These are phyloP conservation scores for Acanthiza pusilla DNA, from an alignment of 2,797 vertebrate genomes.

Conservation along the genomic window DNA sequence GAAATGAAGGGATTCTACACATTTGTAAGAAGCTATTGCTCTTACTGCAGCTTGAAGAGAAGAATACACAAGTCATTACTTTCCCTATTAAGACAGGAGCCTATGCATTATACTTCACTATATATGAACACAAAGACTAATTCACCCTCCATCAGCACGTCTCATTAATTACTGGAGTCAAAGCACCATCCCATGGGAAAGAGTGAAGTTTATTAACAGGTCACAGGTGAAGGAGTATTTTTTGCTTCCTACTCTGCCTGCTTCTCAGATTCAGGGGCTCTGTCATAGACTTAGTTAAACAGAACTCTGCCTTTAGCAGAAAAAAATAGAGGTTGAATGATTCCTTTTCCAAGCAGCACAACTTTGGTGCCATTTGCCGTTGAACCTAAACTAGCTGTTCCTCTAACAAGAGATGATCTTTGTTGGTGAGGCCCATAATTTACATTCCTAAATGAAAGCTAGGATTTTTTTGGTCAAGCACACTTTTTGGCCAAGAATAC, in stretches of 20 bases:
- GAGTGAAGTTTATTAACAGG: neutral
- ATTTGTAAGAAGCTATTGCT: neutral
- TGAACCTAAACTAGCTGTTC: neutral
- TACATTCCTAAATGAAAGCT: neutral
- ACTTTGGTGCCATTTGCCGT: neutral
- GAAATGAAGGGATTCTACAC: neutral
- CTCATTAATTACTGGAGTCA: neutral
- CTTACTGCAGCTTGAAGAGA: neutral
- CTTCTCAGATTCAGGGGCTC: neutral
- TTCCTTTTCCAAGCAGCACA: neutral
- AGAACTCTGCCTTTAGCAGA: neutral
- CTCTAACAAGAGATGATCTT: neutral
- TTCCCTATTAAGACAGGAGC: neutral
- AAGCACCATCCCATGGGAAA: neutral
- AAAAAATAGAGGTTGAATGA: neutral
- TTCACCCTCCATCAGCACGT: neutral
- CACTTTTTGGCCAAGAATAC: neutral
- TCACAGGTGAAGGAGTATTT: neutral
- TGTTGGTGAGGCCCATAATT: neutral
- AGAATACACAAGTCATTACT: neutral
- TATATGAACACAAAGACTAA: neutral
- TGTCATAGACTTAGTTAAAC: neutral
- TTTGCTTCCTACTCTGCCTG: neutral
- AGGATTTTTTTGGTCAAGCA: neutral
- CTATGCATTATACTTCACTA: neutral